These are phyloP conservation scores for Meteorus colon DNA, from an alignment of 2,888 invertebrate genomes.

Conservation along the genomic window DNA sequence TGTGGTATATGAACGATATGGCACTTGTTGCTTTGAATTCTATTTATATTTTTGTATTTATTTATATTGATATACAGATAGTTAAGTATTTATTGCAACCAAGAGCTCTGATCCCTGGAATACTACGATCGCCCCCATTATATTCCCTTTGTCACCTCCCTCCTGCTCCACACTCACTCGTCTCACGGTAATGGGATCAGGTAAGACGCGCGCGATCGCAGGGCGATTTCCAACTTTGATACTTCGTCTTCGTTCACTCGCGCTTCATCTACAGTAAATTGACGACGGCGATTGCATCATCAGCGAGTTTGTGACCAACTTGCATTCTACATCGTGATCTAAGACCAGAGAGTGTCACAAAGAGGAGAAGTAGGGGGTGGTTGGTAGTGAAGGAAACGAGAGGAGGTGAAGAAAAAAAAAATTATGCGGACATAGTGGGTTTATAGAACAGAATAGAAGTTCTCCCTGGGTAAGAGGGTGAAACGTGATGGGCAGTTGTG, in stretches of 20 bases:
- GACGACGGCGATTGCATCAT: conserved; percentile 39
- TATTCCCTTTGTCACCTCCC: conserved; percentile 7
- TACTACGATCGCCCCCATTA: conserved; percentile 16
- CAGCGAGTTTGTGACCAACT: conserved; percentile 26
- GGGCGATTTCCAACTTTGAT: conserved; percentile 48
- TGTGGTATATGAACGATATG: conserved; percentile 4
- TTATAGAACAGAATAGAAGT: not conserved
- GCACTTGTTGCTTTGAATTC: conserved; percentile 20
- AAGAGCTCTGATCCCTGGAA: conserved; percentile 22
- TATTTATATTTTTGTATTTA: not conserved
- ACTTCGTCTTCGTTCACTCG: conserved; percentile 47
- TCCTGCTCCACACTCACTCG: not conserved
- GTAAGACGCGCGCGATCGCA: conserved; percentile 25
- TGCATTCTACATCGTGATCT: conserved; percentile 25
- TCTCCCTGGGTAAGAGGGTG: not conserved
- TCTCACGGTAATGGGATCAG: conserved; percentile 37
- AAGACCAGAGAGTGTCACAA: not conserved
- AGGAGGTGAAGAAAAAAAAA: not conserved
- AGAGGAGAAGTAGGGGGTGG: not conserved
- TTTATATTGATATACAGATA: not conserved
- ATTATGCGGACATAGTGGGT: not conserved
- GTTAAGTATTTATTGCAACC: not conserved
- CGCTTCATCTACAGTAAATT: conserved; percentile 12
- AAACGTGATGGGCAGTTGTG: conserved; percentile 20
- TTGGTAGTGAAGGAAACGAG: not conserved